Evolutionary conservation across 2,888 invertebrate species (phyloP).

Genomic region (Melanchra persicariae): DNA sequence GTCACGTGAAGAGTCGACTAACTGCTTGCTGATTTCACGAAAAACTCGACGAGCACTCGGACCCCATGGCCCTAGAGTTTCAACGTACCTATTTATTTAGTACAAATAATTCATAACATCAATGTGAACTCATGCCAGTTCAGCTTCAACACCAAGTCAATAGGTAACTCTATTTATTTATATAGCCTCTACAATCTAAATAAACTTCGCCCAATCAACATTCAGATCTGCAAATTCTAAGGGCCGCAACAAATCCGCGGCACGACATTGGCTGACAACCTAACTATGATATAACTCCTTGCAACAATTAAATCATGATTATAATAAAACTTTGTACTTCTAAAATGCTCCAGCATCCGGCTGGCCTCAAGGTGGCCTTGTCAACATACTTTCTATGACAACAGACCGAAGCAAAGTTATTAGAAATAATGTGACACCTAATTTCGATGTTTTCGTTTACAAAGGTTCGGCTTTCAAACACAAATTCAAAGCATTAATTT

Average conservation of each 20-base stretch:
- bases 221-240: constrained; percentile 37
- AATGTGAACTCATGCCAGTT: not conserved
- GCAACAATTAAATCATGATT: constrained; percentile 61
- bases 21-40: no score
- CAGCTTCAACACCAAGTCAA: not conserved
- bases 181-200: constrained; percentile 3
- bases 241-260: constrained; percentile 42
- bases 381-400: constrained; percentile 79
- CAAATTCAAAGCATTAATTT: not conserved
- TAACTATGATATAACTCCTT: constrained; percentile 40
- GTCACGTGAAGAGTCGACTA: no score
- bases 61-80: no score
- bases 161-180: constrained; percentile 9
- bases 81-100: no score
- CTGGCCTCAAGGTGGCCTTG: constrained; percentile 85
- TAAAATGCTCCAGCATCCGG: constrained; percentile 76
- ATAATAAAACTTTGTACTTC: constrained; percentile 63
- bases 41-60: no score
- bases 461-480: constrained; percentile 14
- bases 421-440: constrained; percentile 37
- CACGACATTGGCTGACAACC: constrained; percentile 41
- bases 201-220: constrained; percentile 46
- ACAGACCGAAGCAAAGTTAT: constrained; percentile 43
- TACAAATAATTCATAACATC: no score
- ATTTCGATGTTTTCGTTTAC: constrained; percentile 31